Evolutionary conservation across 35 echinoderm and acorn worm species (phyloP).

Genomic region (Antedon bifida): DNA sequence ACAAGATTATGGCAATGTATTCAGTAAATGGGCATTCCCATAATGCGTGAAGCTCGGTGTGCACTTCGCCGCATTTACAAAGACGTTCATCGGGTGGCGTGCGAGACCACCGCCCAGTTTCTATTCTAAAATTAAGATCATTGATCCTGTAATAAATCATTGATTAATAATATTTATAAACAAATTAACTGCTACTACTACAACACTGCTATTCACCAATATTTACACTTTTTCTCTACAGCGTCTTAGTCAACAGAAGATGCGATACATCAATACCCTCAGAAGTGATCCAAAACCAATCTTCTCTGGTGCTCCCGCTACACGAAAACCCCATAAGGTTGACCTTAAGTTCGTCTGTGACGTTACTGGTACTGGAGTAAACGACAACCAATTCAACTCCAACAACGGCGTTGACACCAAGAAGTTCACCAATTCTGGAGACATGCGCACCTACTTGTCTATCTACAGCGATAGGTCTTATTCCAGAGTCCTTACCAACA

Average conservation of each 20-base stretch:
- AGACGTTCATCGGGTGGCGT: no score
- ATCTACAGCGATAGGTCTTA: neutral
- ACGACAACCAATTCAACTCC: neutral
- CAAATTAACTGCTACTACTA: no score
- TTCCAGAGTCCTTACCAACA: neutral
- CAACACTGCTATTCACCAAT: no score
- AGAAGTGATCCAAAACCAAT: neutral
- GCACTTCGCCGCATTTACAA: no score
- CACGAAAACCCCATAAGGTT: neutral
- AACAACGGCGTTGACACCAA: neutral
- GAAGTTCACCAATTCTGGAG: neutral
- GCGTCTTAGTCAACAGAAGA: neutral
- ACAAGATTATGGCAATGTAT: no score
- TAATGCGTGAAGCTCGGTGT: no score
- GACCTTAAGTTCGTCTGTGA: neutral
- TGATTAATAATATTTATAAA: no score
- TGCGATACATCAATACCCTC: neutral
- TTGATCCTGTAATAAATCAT: no score
- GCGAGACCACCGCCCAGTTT: no score
- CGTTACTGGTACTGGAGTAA: neutral
- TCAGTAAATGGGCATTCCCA: no score
- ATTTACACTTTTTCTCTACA: neutral
- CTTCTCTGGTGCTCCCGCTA: neutral
- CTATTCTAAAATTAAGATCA: no score
- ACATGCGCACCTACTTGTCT: neutral